Evolutionary conservation across 2,888 invertebrate species (phyloP), one percentile per base, ranked within the genome.

Genomic region (Drosophila nigritarsus): DNA sequence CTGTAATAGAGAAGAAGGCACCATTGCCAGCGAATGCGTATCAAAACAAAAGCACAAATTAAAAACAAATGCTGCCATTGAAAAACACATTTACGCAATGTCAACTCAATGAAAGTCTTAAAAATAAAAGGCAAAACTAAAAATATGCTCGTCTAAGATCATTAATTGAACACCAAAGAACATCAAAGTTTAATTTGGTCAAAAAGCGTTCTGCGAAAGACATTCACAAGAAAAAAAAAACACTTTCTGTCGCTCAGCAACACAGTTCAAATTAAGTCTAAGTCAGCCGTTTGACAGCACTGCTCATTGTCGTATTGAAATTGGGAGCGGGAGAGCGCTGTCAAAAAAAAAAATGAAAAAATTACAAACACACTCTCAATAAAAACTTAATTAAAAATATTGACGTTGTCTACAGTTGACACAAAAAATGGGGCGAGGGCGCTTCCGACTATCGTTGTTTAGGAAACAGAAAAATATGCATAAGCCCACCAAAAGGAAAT

Each of bases 1-100:
- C 34, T 34, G 27, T 64, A 54, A 75, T 73, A 55, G 18, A 27
- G 51, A 54, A 38, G 20, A 49, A 49, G 38, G 49, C 61, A 65
- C 42, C 66, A 60, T 56, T 66, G 27, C 55, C 59, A 30, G 58
- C 78, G 82, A 87, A 84, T 50, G 61, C 67, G 83, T 87, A 89
- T 79, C 89, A 87, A 87, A 87, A 87, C 89, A 87, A 88, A 88
- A 77, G 67, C 71, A 83, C 62, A 75, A 86, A 86, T 86, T 85
- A 82, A 86, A 88, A 83, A 81, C 86, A 83, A 85, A 77, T 71
- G 68, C 70, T 69, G 56, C 48, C 56, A 40, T 54, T 58, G 62
- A 32, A 36, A 24, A 45, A 24, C 45, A 30, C 55, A 51, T 80
- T 80, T 80, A 80, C 78, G 80, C 80, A 80, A 80, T 54, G 7